Conservation (phyloP, 2,113 vertebrate genomes). For the Lophotis ruficrista region DNA sequence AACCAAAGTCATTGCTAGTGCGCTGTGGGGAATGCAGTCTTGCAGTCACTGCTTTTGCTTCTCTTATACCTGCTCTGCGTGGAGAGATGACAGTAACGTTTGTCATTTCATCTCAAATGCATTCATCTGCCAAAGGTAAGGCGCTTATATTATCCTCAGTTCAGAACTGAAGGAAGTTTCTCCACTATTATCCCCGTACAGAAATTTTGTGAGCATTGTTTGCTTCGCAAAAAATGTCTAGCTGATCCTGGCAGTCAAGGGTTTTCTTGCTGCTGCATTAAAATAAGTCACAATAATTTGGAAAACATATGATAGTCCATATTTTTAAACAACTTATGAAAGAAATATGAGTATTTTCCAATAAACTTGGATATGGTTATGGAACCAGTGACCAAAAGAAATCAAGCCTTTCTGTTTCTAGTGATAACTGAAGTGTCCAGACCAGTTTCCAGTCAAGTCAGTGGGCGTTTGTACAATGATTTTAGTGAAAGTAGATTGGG, state of each 20-base stretch:
- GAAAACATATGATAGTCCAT: background rate
- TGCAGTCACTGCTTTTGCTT: background rate
- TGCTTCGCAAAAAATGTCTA: background rate
- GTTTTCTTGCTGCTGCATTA: conserved; percentile 14
- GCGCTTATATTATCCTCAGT: background rate
- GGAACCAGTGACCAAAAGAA: background rate
- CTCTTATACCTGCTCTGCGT: background rate
- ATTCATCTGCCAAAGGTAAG: background rate
- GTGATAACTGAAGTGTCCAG: background rate
- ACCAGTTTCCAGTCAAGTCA: background rate
- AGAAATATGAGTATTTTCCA: background rate
- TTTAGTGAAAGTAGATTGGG: background rate
- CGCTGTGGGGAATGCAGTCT: rapidly evolving
- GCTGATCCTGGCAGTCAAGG: background rate
- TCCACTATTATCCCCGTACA: background rate
- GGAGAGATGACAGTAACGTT: background rate
- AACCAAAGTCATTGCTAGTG: background rate
- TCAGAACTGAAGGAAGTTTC: background rate
- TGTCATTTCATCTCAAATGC: background rate
- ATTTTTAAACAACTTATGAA: conserved; percentile 25
- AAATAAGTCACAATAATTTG: background rate
- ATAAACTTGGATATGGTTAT: background rate
- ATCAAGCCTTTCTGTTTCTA: background rate
- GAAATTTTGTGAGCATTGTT: background rate
- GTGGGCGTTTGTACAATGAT: background rate